These are phyloP conservation scores for Notodonta dromedarius DNA, from an alignment of 2,888 invertebrate genomes.

Conservation along the genomic window DNA sequence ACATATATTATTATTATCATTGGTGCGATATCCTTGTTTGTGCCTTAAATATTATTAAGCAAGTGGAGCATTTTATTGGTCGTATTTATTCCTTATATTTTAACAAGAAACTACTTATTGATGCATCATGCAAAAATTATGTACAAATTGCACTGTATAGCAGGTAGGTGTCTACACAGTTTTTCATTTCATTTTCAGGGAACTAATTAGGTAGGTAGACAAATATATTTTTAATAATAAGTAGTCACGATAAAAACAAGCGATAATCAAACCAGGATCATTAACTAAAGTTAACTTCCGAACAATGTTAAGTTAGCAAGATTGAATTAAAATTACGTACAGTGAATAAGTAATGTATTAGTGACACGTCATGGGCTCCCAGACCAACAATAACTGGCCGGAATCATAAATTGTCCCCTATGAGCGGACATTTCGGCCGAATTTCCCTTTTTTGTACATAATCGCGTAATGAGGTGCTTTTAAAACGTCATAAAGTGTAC, in stretches of 20 bases:
- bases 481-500: slow-evolving; percentile 80
- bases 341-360: slow-evolving; percentile 69
- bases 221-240: neutral
- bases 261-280: neutral
- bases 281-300: slow-evolving; percentile 55
- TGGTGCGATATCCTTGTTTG: slow-evolving; percentile 48
- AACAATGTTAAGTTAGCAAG: slow-evolving; percentile 49
- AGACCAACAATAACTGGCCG: slow-evolving; percentile 73
- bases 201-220: neutral
- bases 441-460: slow-evolving; percentile 72
- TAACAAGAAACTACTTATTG: too few species aligned
- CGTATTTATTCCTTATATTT: too few species aligned
- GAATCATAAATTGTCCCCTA: slow-evolving; percentile 80
- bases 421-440: slow-evolving; percentile 58
- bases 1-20: slow-evolving; percentile 42
- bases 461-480: slow-evolving; percentile 76
- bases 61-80: neutral
- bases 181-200: too few species aligned
- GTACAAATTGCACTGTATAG: too few species aligned
- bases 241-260: neutral
- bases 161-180: too few species aligned
- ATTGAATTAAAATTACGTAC: slow-evolving; percentile 62
- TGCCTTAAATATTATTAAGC: slow-evolving; percentile 24
- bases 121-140: too few species aligned
- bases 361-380: slow-evolving; percentile 67